A percentile compares a stretch with the other conserved stretches of the same genome.
Evolutionary conservation across 1,140 invertebrate species (phyloP).

Genomic region (Bombus balteatus): DNA sequence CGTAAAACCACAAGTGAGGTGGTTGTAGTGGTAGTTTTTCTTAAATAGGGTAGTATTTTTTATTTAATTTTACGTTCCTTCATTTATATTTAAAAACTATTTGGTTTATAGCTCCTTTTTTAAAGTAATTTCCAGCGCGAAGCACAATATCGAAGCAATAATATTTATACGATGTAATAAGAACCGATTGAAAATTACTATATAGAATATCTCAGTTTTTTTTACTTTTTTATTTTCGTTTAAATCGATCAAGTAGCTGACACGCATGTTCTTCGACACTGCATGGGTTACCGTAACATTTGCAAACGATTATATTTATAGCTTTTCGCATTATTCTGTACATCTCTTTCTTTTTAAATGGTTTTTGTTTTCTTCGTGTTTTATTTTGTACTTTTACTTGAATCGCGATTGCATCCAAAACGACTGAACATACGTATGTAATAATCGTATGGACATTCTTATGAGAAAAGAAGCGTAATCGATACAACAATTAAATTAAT

Average conservation of each 20-base stretch:
- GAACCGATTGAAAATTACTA: not conserved
- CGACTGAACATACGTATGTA: constrained; percentile 25
- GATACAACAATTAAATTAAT: not conserved
- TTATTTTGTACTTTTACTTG: constrained; percentile 3
- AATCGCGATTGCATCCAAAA: constrained; percentile 52
- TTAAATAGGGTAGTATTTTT: not conserved
- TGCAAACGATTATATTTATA: constrained; percentile 27
- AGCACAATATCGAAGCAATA: constrained; percentile 3
- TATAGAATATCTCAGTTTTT: not conserved
- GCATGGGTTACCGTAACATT: constrained; percentile 52
- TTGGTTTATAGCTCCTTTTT: not conserved
- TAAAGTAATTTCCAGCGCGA: not conserved
- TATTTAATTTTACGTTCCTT: not conserved
- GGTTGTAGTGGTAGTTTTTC: constrained; percentile 10
- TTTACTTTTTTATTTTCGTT: constrained; percentile 1
- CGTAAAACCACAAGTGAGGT: not conserved
- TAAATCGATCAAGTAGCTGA: constrained; percentile 6
- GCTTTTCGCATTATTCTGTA: constrained; percentile 20
- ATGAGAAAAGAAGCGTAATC: not conserved
- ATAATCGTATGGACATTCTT: not conserved
- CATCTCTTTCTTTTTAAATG: not conserved
- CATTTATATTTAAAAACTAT: not conserved
- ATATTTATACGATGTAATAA: constrained; percentile 2
- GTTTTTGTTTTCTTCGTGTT: not conserved
- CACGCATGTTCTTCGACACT: constrained; percentile 48